Base-by-base conservation (phyloP, 2,888 invertebrate species). In the Drosophila mercatorum region DNA sequence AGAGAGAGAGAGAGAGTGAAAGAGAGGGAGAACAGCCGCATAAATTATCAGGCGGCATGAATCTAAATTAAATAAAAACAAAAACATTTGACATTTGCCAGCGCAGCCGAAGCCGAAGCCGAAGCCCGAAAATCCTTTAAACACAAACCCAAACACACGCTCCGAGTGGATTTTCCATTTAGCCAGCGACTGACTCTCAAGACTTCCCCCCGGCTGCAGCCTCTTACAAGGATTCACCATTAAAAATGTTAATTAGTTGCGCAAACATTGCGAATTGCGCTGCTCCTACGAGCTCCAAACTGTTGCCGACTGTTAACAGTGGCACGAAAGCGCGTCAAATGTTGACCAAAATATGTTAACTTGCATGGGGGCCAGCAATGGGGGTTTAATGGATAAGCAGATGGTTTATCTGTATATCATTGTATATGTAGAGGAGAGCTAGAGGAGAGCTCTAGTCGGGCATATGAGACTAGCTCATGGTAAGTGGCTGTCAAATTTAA, bases 171-270 rank as follows among this genome's bases (percentile, higher is more conserved):
- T 73, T 77, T 80, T 79, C 72, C 77, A 74, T 72, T 76, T 49
- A 22, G 22, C 49, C 46, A 51, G 70, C 44, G 41, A 53, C 52
- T 52, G 41, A 53, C 52, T 55, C 52, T 68, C 52, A 65, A 72
- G 70, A 67, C 57, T 72, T 62, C 70, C 74, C 43, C 43, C 44
- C 11, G 12, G 47, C 31, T 22, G 44, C 56, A 52, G 72, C 72
- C 49, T 70, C 83, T 89, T 90, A 91, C 91, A 91, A 91, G 92
- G 90, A 91, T 91, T 91, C 88, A 84, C 91, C 91, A 91, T 91
- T 91, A 91, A 91, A 91, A 92, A 92, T 91, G 91, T 91, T 91
- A 91, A 91, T 91, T 91, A 92, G 91, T 90, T 87, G 83, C 80
- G 75, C 85, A 86, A 87, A 83, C 88, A 82, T 68, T 78, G 77